A percentile compares a stretch with the other conserved stretches of the same genome.
Evolutionary conservation across 2,888 invertebrate genomes (phyloP).

Genomic region (Creontiades dilutus): DNA sequence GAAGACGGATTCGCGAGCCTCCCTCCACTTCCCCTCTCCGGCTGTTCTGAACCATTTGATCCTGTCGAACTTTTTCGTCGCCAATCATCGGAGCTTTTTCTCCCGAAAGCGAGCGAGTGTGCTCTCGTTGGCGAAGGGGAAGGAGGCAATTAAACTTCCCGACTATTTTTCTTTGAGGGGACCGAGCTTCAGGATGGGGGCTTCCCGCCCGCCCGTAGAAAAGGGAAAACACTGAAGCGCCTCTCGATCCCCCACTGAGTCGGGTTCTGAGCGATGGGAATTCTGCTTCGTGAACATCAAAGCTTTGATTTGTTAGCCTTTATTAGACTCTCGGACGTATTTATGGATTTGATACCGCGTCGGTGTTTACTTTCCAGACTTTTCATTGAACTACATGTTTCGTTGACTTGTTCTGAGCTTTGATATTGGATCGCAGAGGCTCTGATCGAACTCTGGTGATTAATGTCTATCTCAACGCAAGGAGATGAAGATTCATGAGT

Average conservation of each 20-base stretch:
- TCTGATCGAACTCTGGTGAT: no score
- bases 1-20: background rate
- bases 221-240: background rate
- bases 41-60: conserved; percentile 7
- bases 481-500: no score
- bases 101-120: background rate
- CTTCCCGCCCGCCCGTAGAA: background rate
- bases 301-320: background rate
- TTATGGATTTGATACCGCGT: no score
- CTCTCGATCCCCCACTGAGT: background rate
- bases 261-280: background rate
- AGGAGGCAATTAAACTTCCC: conserved; percentile 30
- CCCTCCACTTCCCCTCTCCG: background rate
- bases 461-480: no score
- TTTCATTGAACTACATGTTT: no score
- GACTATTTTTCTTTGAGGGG: conserved; percentile 31
- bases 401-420: no score
- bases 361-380: no score
- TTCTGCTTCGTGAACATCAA: background rate
- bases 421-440: no score
- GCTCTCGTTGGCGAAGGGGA: background rate
- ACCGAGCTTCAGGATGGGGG: background rate
- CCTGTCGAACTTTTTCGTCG: conserved; percentile 30
- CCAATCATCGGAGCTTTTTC: conserved; percentile 19
- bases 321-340: no score